Evolutionary conservation across 2,797 vertebrate genomes (phyloP).

Genomic region (Buceros bicornis): DNA sequence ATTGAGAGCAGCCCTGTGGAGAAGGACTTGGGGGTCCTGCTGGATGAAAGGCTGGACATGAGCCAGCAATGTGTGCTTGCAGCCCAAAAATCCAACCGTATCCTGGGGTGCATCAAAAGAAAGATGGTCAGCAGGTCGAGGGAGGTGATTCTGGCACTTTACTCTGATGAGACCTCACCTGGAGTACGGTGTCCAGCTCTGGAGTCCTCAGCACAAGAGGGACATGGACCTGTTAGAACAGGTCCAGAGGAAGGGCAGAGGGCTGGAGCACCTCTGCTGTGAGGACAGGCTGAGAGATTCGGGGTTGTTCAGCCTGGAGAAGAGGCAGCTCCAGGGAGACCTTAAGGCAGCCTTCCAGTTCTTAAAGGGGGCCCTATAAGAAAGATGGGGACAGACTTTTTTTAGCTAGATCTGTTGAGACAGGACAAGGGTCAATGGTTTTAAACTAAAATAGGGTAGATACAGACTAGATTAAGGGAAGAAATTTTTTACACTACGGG

Average conservation of each 20-base stretch:
- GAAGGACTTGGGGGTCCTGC: too few species aligned
- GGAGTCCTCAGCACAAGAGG: not conserved
- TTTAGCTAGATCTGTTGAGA: not conserved
- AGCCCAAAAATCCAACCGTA: not conserved
- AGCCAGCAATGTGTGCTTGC: not conserved
- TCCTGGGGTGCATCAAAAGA: not conserved
- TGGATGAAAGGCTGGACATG: not conserved
- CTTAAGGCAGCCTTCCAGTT: not conserved
- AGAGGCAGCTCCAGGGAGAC: not conserved
- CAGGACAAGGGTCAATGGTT: not conserved
- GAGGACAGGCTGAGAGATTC: not conserved
- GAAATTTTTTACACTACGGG: not conserved
- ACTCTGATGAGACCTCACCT: too few species aligned
- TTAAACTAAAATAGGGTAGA: not conserved
- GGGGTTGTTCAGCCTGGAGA: not conserved
- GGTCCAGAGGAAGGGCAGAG: not conserved
- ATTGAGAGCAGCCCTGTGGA: too few species aligned
- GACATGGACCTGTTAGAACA: too few species aligned
- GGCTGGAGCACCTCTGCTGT: not conserved
- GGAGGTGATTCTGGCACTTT: not conserved
- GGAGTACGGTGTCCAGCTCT: not conserved
- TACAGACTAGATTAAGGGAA: not conserved
- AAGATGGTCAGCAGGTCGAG: not conserved
- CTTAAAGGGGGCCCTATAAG: not conserved
- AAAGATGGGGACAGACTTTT: not conserved